phyloP scores from a whole-genome alignment of 2,113 vertebrate species.

The Colinus virginianus region DNA sequence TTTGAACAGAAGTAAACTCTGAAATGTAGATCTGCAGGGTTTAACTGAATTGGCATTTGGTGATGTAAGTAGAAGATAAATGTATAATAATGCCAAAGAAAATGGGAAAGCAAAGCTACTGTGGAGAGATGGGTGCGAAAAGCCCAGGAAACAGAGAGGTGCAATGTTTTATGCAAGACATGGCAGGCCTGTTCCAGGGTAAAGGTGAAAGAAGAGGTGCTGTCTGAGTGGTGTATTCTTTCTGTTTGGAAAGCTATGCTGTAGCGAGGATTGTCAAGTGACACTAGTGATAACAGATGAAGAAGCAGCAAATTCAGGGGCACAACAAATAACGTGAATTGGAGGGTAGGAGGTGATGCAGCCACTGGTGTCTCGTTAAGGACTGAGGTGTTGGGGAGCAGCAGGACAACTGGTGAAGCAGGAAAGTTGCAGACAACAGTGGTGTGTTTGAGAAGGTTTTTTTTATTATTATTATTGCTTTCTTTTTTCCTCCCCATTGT shows the following conservation, averaged over 20 bases:
- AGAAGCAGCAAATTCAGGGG: background rate
- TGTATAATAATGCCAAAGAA: background rate
- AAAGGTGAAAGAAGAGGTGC: background rate
- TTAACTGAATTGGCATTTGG: background rate
- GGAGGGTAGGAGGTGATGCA: accelerated
- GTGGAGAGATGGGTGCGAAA: background rate
- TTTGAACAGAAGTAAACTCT: background rate
- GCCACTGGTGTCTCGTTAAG: accelerated
- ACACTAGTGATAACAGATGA: accelerated
- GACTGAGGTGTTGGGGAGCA: background rate
- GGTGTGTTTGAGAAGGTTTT: accelerated
- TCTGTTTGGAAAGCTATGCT: background rate
- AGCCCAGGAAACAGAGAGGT: background rate
- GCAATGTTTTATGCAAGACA: accelerated
- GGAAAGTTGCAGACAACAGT: background rate
- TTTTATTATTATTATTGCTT: background rate
- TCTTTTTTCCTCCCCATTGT: too few relatives aligned
- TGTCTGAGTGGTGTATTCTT: background rate
- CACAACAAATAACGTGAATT: too few relatives aligned
- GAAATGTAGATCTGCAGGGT: background rate
- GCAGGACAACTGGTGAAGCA: background rate
- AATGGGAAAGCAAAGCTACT: background rate
- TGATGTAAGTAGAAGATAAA: background rate
- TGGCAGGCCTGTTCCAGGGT: background rate
- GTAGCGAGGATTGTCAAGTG: background rate